Conservation (phyloP, 2,888 invertebrate genomes). For the Gibbula magus region DNA sequence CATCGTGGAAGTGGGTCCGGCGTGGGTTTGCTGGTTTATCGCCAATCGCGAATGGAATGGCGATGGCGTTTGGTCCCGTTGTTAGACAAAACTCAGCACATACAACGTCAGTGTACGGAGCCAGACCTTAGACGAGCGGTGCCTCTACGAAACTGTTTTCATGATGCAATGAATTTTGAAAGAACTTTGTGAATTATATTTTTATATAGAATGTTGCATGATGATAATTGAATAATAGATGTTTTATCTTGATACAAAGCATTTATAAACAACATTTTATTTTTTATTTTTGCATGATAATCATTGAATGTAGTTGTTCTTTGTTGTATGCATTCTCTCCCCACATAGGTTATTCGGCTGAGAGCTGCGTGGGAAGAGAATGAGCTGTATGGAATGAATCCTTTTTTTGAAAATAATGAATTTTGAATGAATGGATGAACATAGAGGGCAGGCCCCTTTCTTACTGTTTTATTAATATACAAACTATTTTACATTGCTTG, state of each 20-base stretch:
- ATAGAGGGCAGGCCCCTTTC: background rate
- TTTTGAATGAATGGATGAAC: background rate
- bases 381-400: no score
- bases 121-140: background rate
- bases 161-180: background rate
- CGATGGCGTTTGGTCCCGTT: background rate
- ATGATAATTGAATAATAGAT: background rate
- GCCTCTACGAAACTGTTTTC: no score
- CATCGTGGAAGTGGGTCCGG: conserved; percentile 59
- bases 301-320: no score
- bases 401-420: background rate
- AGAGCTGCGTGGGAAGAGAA: no score
- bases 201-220: background rate
- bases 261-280: no score
- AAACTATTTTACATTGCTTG: background rate
- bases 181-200: background rate
- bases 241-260: no score
- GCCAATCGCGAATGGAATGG: conserved; percentile 13
- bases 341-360: no score
- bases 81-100: background rate
- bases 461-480: background rate
- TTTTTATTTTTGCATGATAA: no score
- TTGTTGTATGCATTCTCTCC: no score
- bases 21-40: conserved; percentile 49
- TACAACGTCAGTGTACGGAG: background rate